Percentiles rank a stretch among this genome's conserved stretches.
These are phyloP conservation scores for Homalodisca vitripennis DNA, from an alignment of 1,140 invertebrate genomes.

Conservation along the genomic window DNA sequence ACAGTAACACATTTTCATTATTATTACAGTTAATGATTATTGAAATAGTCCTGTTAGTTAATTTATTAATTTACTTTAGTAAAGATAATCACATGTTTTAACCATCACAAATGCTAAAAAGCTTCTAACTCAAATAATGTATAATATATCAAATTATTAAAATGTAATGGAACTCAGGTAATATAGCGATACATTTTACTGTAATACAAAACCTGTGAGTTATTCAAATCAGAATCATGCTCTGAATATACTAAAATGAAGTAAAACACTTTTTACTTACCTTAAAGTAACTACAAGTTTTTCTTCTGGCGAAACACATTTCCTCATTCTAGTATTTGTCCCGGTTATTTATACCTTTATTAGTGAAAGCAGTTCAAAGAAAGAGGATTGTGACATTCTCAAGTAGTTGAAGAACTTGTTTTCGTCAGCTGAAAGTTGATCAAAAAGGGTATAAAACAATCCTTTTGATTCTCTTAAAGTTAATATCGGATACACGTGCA, in stretches of 20 bases:
- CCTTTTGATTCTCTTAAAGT: too few species aligned
- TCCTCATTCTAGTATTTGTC: conserved; percentile 5
- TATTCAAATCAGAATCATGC: background rate
- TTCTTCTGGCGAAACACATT: conserved; percentile 14
- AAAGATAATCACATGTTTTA: background rate
- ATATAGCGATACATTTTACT: too few species aligned
- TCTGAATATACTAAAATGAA: conserved; percentile 9
- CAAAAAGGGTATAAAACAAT: conserved; percentile 27
- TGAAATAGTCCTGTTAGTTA: conserved; percentile 5
- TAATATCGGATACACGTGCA: too few species aligned
- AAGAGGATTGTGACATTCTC: conserved; percentile 23
- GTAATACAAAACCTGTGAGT: conserved; percentile 4
- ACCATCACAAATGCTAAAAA: background rate
- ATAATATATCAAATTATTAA: background rate
- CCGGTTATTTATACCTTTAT: conserved; percentile 4
- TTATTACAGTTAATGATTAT: conserved; percentile 14
- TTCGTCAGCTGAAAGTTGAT: conserved; percentile 25
- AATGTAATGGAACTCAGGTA: background rate
- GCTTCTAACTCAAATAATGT: background rate
- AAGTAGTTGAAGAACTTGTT: conserved; percentile 18
- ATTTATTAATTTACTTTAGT: background rate
- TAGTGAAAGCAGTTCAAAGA: conserved; percentile 13
- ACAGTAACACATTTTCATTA: conserved; percentile 18
- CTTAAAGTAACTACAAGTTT: conserved; percentile 18
- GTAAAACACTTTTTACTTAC: background rate